Evolutionary conservation across 2,888 invertebrate species (phyloP), one percentile per base, ranked within the genome.

Genomic region (Blastobasis lacticolella): DNA sequence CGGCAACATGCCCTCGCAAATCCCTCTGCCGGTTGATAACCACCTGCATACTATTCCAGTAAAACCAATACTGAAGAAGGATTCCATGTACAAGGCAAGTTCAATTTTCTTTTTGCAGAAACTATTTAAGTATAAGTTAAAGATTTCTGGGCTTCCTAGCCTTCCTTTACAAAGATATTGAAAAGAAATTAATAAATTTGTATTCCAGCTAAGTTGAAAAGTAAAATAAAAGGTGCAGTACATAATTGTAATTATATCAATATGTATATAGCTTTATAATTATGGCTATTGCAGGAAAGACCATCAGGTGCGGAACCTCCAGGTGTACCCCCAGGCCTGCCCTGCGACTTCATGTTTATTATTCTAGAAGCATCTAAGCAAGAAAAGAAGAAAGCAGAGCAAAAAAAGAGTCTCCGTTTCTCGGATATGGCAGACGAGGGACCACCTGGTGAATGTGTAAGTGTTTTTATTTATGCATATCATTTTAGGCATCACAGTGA

Each of bases 301-400:
- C 86, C 88, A 1, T 58, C 68, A 3, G 86, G 89, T 0, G 57
- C 85, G 0, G 94, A 94, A 60, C 93, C 95, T 0, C 95, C 97
- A 0, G 96, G 97, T 4, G 95, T 96, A 6, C 97, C 97, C 0
- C 94, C 95, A 0, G 95, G 94, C 1, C 94, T 94, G 2, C 95
- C 96, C 0, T 93, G 94, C 0, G 92, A 94, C 71, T 86, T 94
- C 40, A 90, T 91, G 10, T 90, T 92, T 50, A 71, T 89, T 55
- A 67, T 88, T 6, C 69, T 79, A 5, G 81, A 80, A 38, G 65
- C 62, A 0, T 59, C 62, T 5, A 65, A 70, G 46, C 61, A 62
- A 49, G 69, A 63, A 55, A 67, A 44, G 0, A 48, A 64, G 4
- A 85, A 81, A 56, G 84, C 83, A 43, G 10, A 42, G 42, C 42